Conservation (phyloP, 2,888 invertebrate species). For the Teleogryllus oceanicus region DNA sequence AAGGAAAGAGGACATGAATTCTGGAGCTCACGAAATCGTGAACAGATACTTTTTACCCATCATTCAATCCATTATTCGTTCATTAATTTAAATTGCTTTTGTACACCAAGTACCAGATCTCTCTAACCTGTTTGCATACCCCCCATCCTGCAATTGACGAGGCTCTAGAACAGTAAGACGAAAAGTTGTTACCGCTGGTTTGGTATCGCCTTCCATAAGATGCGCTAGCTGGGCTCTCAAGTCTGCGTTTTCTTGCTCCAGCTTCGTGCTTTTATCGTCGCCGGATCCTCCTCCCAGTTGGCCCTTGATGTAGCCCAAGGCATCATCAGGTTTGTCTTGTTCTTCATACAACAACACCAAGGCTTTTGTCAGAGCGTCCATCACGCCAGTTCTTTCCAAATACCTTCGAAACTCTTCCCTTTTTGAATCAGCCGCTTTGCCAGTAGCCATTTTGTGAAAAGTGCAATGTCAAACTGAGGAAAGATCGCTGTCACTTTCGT, state of each 20-base stretch:
- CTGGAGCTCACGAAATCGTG: no score
- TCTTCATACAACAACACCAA: constrained; percentile 81
- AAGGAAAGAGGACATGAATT: no score
- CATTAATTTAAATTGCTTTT: no score
- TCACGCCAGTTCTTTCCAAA: constrained; percentile 80
- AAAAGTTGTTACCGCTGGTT: no score
- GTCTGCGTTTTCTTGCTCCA: not conserved
- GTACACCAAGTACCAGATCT: no score
- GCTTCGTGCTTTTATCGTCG: not conserved
- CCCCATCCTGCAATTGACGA: no score
- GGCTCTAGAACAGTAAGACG: no score
- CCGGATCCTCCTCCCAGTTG: not conserved
- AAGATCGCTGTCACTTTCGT: not conserved
- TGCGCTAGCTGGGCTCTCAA: not conserved
- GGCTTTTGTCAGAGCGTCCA: constrained; percentile 83
- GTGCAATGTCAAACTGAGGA: not conserved
- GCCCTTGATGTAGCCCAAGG: constrained; percentile 58
- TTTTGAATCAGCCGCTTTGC: constrained; percentile 63
- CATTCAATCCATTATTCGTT: no score
- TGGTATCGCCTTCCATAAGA: not conserved
- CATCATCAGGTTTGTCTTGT: constrained; percentile 77
- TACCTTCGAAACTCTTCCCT: constrained; percentile 85
- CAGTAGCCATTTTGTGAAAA: not conserved
- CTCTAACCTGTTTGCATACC: no score
- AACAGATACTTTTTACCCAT: no score